Conservation (phyloP, 2,797 vertebrate species). For the Furcifer pardalis region DNA sequence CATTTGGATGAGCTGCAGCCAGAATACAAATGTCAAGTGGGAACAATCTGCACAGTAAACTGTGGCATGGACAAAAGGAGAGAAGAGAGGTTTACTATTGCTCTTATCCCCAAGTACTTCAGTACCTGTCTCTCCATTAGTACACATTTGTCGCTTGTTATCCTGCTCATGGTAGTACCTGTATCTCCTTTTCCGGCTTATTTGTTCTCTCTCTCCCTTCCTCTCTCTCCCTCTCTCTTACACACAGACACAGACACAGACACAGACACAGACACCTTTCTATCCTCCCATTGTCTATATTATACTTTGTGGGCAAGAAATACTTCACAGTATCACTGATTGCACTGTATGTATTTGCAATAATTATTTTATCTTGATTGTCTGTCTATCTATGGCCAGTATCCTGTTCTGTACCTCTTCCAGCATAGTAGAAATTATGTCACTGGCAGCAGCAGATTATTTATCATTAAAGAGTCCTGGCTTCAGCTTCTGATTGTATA, state of each 20-base stretch:
- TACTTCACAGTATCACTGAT: not conserved
- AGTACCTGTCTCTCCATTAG: not conserved
- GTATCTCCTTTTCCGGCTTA: not conserved
- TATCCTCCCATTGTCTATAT: not conserved
- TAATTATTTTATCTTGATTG: not conserved
- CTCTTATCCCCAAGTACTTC: not conserved
- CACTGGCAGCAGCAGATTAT: no score
- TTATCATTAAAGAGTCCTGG: no score
- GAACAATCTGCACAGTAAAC: not conserved
- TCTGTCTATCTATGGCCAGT: not conserved
- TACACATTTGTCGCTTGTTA: not conserved
- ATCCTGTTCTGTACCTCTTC: no score
- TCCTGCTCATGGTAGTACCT: not conserved
- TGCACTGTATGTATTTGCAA: not conserved
- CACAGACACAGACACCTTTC: no score
- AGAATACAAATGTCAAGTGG: slow-evolving; percentile 14
- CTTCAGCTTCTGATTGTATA: no score
- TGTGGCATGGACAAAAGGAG: not conserved
- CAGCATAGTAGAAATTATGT: no score
- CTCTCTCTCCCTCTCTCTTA: not conserved
- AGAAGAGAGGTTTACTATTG: not conserved
- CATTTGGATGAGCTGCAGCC: not conserved
- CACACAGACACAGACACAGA: no score
- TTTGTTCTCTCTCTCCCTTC: not conserved
- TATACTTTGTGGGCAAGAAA: not conserved